Evolutionary conservation across 2,888 invertebrate species (phyloP).

Genomic region (Mactromeris polynyma): DNA sequence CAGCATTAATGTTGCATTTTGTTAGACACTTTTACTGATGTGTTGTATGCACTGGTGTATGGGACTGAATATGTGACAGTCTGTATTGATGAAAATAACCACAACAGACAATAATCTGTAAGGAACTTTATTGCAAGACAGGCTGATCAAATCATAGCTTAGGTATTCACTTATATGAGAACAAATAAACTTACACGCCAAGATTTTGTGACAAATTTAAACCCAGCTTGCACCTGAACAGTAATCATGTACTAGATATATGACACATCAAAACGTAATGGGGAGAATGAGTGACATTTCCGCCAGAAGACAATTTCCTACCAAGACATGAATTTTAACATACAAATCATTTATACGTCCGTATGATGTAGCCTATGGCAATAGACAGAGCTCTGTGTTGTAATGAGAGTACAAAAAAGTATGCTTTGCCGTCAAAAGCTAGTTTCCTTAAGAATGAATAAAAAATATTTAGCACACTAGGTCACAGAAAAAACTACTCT

Average conservation of each 20-base stretch:
- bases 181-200: too few species aligned
- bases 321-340: conserved; percentile 15
- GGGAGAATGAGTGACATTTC: conserved; percentile 5
- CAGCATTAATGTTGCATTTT: too few species aligned
- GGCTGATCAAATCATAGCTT: too few species aligned
- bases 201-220: too few species aligned
- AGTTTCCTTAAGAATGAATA: conserved; percentile 1
- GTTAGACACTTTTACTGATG: too few species aligned
- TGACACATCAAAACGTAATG: conserved; percentile 7
- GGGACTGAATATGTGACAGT: too few species aligned
- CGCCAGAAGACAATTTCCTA: conserved; percentile 10
- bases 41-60: too few species aligned
- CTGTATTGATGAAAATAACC: too few species aligned
- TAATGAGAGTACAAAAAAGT: neutral
- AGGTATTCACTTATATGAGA: too few species aligned
- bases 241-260: neutral
- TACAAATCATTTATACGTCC: neutral
- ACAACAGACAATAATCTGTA: too few species aligned
- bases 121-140: too few species aligned
- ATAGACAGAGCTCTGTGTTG: neutral
- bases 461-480: neutral
- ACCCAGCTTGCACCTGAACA: too few species aligned
- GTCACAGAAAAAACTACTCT: neutral
- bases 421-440: neutral
- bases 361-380: neutral